These are phyloP conservation scores for Polyommatus iphigenia DNA, from an alignment of 2,888 invertebrate species.

Conservation along the genomic window DNA sequence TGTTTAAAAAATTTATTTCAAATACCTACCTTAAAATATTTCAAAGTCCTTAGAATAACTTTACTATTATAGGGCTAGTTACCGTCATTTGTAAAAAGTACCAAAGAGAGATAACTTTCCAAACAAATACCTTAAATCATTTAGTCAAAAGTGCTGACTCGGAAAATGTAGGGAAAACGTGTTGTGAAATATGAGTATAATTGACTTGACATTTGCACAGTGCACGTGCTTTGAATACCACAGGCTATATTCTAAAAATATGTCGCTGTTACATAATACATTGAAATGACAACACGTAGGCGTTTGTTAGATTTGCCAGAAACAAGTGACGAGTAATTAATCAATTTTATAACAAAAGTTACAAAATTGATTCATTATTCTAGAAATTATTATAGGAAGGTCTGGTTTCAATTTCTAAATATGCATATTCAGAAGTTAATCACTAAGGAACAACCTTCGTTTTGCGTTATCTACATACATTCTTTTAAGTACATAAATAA, in stretches of 20 bases:
- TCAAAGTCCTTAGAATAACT: too few relatives aligned
- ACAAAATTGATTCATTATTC: too few relatives aligned
- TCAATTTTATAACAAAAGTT: neutral
- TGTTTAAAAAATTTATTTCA: too few relatives aligned
- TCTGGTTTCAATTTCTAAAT: neutral
- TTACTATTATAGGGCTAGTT: too few relatives aligned
- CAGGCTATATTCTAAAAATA: neutral
- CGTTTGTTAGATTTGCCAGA: neutral
- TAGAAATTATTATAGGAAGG: too few relatives aligned
- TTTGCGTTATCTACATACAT: too few relatives aligned
- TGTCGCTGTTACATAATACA: neutral
- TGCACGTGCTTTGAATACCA: conserved; percentile 15
- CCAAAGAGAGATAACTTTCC: neutral
- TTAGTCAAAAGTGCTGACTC: neutral
- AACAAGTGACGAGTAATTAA: conserved; percentile 1
- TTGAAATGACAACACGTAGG: neutral
- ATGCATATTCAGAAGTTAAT: conserved; percentile 23
- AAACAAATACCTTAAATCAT: neutral
- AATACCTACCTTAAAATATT: too few relatives aligned
- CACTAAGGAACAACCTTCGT: too few relatives aligned
- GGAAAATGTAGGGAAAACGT: neutral
- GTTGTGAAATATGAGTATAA: conserved; percentile 1
- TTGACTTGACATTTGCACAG: neutral
- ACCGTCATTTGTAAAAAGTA: neutral
- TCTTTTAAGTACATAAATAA: too few relatives aligned